Base-by-base conservation (phyloP, 2,797 vertebrate species). In the Serranus cabrilla region DNA sequence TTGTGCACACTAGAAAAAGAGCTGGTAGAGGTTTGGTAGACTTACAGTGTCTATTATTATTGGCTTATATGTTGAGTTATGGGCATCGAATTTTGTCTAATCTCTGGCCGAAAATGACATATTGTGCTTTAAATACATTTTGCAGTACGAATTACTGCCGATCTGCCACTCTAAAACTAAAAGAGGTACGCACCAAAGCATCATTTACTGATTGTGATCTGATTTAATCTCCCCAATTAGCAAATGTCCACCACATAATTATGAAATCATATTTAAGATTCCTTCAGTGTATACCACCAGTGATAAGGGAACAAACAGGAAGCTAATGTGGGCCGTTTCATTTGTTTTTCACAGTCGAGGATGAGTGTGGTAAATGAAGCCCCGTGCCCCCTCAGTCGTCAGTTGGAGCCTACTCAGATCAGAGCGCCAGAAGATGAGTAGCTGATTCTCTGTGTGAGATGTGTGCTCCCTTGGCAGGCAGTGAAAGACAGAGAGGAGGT, bases 371-470 rank as follows among this genome's bases (percentile, higher is more conserved):
- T 72, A 62, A 58, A 66, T 39, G 46, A 76, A 63, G 70, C 47
- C 59, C 75, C 37, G 61, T 57, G 51, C 75, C 50, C 69, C 58
- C 47, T 79, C 45, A 73, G 49, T 46, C 34, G 7, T 77, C 74
- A 70, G 77, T 39, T 21, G 20, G 70, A 78, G 74, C 58, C 74
- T 56, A 25, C 76, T 74, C 75, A 69, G 64, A 85, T 73, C 70
- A 84, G 62, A 80, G 80, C 2, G 5, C 39, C 57, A 52, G 47
- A 68, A 75, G 72, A 81, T 74, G 66, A 83, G 81, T 34, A 31
- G 71, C 63, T 68, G 74, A 63, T 82, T 79, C 43, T 12, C 62
- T 10, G 1, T 49, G 27, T 64, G 55, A 60, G 71, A 80, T 57
- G 61, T 71, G 60, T 45, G 70, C 62, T 75, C 10, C 65, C 55